phyloP scores from a whole-genome alignment of 2,888 invertebrate species.

The Zootermopsis nevadensis region DNA sequence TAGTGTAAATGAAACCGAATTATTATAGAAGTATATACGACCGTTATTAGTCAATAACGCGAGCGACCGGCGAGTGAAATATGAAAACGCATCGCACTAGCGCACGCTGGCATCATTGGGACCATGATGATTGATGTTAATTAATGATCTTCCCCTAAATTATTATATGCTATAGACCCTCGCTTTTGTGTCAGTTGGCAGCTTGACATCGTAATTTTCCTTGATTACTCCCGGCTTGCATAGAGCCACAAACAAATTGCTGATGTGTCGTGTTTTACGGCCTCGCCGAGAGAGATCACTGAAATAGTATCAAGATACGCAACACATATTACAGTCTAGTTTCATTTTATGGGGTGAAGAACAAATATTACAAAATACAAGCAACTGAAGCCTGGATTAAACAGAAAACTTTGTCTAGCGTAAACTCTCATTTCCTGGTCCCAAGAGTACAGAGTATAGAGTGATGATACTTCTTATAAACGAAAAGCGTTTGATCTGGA shows the following conservation, averaged over 20 bases:
- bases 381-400: too few relatives aligned
- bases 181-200: constrained; percentile 43
- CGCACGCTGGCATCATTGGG: constrained; percentile 32
- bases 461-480: too few relatives aligned
- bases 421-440: too few relatives aligned
- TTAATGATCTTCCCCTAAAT: constrained; percentile 44
- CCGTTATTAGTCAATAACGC: constrained; percentile 43
- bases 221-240: constrained; percentile 41
- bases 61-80: constrained; percentile 36
- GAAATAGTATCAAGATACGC: background rate
- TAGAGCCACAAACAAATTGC: constrained; percentile 35
- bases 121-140: constrained; percentile 43
- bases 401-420: too few relatives aligned
- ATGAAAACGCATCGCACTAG: constrained; percentile 40
- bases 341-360: too few relatives aligned
- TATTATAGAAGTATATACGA: constrained; percentile 43
- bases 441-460: too few relatives aligned
- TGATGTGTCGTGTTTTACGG: constrained; percentile 41
- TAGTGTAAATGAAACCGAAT: constrained; percentile 43
- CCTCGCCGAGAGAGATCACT: constrained; percentile 28
- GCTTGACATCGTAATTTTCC: constrained; percentile 44
- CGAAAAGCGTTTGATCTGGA: too few relatives aligned
- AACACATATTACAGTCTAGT: too few relatives aligned
- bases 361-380: too few relatives aligned
- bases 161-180: constrained; percentile 41